Base-by-base conservation (phyloP, 2,888 invertebrate species). In the Ctenicera cuprea region DNA sequence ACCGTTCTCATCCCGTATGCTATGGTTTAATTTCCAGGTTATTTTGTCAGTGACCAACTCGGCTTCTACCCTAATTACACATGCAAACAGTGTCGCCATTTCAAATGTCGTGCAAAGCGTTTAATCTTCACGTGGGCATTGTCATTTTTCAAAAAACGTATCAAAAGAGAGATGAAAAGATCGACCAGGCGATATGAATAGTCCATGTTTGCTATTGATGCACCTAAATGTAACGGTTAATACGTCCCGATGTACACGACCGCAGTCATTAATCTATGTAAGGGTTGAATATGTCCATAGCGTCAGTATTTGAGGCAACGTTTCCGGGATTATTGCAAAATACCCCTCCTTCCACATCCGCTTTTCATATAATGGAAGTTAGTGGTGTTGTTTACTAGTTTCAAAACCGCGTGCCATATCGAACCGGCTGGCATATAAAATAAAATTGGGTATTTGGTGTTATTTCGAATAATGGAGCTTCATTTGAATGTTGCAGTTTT, bases 261-360 rank as follows among this genome's bases (percentile, higher is more conserved):
- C 64, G 48, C 62, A 71, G 64, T 65, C 63, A 71, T 71, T 71
- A 71, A 71, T 71, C 71, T 71, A 71, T 63, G 63, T 63, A 68
- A 63, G 64, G 64, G 71, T 52, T 70, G 64, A 71, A 71, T 54
- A 64, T 71, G 62, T 64, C 54, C 48, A 64, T 38, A 48, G 37
- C 69, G 69, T 69, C 69, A 69, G 62, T 69, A 69, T 69, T 69
- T 61, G 69, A 62, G 62, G 33, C 69, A 52, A 71, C 26, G 63
- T 64, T 64, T 50, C 61, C 63, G 69, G 61, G 62, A 69, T 69
- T 69, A 69, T 62, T 69, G 37, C 33, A 62, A 62, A 69, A 69
- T 62, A 38, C 41, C 33, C 62, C 14, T 22, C 33, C 38, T 52
- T 52, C n/a, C 61, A 38, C 57, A 57, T 37, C 71, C 54, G 45